These are phyloP conservation scores for Geotrypetes seraphini DNA, from an alignment of 2,797 vertebrate species.

Conservation along the genomic window DNA sequence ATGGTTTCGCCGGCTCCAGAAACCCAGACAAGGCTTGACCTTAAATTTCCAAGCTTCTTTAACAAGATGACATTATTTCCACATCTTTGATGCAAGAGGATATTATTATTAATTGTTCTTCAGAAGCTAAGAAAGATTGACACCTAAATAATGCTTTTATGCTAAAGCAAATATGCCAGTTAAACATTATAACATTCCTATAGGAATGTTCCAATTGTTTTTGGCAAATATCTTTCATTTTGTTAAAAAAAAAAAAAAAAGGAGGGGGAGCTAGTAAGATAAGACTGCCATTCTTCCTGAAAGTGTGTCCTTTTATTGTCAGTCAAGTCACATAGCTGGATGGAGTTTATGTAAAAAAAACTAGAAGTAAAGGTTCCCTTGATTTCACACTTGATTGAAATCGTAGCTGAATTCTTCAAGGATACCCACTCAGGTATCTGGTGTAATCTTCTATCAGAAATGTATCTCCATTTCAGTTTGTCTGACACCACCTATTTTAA, in stretches of 20 bases:
- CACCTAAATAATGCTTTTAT: too few species aligned
- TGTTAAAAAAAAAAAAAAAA: constrained; percentile 12
- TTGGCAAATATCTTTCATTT: not conserved
- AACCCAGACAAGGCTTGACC: too few species aligned
- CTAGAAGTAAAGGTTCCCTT: not conserved
- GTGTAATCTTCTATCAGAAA: constrained; percentile 49
- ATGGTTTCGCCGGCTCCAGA: too few species aligned
- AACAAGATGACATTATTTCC: not conserved
- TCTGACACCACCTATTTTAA: constrained; percentile 47
- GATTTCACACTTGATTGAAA: constrained; percentile 22
- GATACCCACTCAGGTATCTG: constrained; percentile 48
- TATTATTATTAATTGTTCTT: not conserved
- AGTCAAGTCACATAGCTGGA: constrained; percentile 1
- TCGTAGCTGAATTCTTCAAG: too few species aligned
- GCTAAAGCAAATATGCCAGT: too few species aligned
- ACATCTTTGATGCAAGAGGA: not conserved
- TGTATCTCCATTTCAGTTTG: constrained; percentile 47
- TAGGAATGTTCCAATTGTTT: constrained; percentile 15
- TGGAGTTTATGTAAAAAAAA: constrained; percentile 6
- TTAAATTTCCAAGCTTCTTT: too few species aligned
- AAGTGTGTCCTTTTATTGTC: not conserved
- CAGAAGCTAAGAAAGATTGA: not conserved
- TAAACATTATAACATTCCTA: not conserved
- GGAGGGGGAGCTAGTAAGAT: too few species aligned
- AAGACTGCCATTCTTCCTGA: not conserved